Evolutionary conservation across 2,113 vertebrate genomes (phyloP).

Genomic region (Semicossyphus pulcher): DNA sequence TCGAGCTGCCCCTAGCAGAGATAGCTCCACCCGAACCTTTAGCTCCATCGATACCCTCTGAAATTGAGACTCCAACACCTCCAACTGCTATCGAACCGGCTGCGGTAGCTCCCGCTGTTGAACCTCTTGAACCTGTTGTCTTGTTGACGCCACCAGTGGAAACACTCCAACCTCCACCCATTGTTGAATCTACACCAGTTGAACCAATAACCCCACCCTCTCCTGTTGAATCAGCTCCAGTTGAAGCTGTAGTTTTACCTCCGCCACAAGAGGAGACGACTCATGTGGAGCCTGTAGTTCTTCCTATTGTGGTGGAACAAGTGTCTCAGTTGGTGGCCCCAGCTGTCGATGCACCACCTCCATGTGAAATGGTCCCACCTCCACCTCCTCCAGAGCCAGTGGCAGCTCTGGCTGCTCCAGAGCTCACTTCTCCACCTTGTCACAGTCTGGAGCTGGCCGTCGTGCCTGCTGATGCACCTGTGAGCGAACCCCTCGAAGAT

Average conservation of each 20-base stretch:
- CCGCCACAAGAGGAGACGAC: constrained; percentile 4
- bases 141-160: constrained; percentile 3
- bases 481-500: constrained; percentile 12
- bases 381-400: constrained; percentile 19
- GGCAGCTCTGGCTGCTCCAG: neutral
- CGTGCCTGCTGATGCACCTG: constrained; percentile 10
- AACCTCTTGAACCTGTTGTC: constrained; percentile 18
- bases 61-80: constrained; percentile 8
- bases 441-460: constrained; percentile 42
- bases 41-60: constrained; percentile 19
- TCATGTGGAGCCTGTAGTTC: neutral
- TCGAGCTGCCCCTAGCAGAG: constrained; percentile 5
- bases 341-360: constrained; percentile 5
- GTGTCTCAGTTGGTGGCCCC: neutral
- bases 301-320: constrained; percentile 2
- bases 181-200: constrained; percentile 6
- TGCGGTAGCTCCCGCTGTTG: constrained; percentile 7
- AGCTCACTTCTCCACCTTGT: constrained; percentile 15
- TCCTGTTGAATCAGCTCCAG: constrained; percentile 23
- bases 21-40: constrained; percentile 22
- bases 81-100: constrained; percentile 9
- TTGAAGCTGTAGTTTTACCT: constrained; percentile 12
- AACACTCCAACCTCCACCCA: neutral
- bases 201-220: constrained; percentile 14
- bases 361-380: constrained; percentile 14